Conservation (phyloP, 2,888 invertebrate species). For the Aphrophora alni region DNA sequence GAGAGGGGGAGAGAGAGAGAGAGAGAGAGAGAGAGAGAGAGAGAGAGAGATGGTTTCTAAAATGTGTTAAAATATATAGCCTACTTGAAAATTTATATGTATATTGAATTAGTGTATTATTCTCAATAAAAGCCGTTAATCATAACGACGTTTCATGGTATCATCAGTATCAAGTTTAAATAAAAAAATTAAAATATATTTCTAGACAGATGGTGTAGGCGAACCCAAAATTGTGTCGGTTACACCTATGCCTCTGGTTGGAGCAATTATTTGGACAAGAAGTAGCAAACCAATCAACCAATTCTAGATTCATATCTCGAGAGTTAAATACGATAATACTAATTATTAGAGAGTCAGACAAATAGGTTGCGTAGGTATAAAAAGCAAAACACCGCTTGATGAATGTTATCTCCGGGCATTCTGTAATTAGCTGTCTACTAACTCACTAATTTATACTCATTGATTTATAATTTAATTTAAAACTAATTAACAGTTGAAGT, state of each 20-base stretch:
- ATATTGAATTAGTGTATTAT: too few species aligned
- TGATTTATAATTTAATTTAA: slow-evolving; percentile 9
- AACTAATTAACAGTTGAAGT: slow-evolving; percentile 9
- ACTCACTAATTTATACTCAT: slow-evolving; percentile 9
- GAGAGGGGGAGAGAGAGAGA: too few species aligned
- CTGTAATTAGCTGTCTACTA: background rate
- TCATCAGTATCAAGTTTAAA: background rate
- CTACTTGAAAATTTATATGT: too few species aligned
- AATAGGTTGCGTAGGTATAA: slow-evolving; percentile 1
- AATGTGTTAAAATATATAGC: too few species aligned
- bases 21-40: too few species aligned
- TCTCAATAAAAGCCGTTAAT: too few species aligned
- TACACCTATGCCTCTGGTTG: background rate
- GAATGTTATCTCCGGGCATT: slow-evolving; percentile 2
- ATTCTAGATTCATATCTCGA: background rate
- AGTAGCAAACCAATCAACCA: background rate
- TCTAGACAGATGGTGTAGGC: background rate
- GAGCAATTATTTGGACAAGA: slow-evolving; percentile 1
- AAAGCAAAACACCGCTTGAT: slow-evolving; percentile 5
- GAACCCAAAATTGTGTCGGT: background rate
- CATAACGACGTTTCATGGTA: too few species aligned
- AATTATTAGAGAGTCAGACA: background rate
- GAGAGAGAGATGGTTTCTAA: too few species aligned
- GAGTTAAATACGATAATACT: background rate
- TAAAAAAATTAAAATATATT: background rate